phyloP scores from a whole-genome alignment of 2,113 vertebrate species.

The Apaloderma vittatum region DNA sequence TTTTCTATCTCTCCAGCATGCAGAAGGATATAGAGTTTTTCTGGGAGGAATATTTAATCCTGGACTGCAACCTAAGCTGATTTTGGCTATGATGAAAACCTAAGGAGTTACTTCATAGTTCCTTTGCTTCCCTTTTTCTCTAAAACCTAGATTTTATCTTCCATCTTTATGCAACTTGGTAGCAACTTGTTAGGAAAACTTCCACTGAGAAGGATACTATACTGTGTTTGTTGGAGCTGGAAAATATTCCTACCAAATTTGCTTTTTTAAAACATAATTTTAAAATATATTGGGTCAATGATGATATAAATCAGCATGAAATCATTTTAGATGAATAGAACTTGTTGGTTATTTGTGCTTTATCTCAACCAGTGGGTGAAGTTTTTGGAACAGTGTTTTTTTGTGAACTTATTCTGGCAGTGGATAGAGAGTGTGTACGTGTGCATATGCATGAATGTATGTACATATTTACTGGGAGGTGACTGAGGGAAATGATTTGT shows the following conservation, averaged over 20 bases:
- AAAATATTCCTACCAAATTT: background rate
- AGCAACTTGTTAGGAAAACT: background rate
- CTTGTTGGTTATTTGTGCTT: background rate
- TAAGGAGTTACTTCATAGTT: background rate
- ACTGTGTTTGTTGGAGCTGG: background rate
- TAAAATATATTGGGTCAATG: accelerated
- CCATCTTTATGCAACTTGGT: background rate
- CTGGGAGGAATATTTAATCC: background rate
- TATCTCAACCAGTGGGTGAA: background rate
- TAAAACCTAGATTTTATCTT: background rate
- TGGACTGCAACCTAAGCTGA: background rate
- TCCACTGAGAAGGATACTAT: background rate
- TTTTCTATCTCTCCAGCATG: background rate
- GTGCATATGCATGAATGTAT: accelerated
- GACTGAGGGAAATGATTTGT: background rate
- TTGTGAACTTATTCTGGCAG: background rate
- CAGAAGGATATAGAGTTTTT: background rate
- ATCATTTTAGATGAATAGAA: background rate
- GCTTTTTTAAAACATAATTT: background rate
- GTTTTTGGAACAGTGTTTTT: background rate
- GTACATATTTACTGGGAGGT: background rate
- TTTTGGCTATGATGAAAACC: background rate
- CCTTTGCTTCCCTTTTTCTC: background rate
- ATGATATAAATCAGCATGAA: background rate
- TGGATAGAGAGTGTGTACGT: background rate